These are phyloP conservation scores for Uria lomvia DNA, from an alignment of 2,113 vertebrate species.

Conservation along the genomic window DNA sequence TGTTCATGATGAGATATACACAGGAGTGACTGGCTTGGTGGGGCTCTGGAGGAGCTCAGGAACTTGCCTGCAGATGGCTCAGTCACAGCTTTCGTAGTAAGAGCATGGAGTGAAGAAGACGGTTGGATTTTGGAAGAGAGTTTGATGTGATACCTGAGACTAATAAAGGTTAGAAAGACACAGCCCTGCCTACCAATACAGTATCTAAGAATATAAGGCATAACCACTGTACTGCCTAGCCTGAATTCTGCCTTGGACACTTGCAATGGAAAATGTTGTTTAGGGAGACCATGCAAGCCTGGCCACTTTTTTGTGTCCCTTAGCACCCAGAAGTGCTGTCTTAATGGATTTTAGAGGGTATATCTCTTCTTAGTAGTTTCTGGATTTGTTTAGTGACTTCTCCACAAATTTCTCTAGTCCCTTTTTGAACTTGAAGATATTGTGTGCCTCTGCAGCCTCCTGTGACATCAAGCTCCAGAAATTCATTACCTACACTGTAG, in stretches of 20 bases:
- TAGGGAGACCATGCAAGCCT: not conserved
- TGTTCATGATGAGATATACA: not conserved
- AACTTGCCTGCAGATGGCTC: rapidly evolving
- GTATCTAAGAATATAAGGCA: not conserved
- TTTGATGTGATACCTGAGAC: not conserved
- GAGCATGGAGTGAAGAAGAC: not conserved
- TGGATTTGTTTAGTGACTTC: not conserved
- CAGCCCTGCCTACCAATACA: not conserved
- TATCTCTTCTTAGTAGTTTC: not conserved
- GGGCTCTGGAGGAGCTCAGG: not conserved
- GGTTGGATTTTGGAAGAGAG: not conserved
- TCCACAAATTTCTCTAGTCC: not conserved
- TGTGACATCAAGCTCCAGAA: not conserved
- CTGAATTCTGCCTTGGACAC: not conserved
- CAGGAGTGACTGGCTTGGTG: not conserved
- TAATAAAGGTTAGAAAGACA: not conserved
- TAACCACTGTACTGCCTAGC: not conserved
- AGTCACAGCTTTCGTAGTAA: not conserved
- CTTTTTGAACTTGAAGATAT: not conserved
- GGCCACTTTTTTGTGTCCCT: not conserved
- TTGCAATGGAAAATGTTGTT: not conserved
- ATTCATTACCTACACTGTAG: not conserved
- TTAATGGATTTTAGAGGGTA: not conserved
- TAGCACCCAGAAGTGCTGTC: not conserved
- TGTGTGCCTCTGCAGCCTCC: not conserved